Percentiles rank a stretch among this genome's conserved stretches.
phyloP scores from a whole-genome alignment of 2,113 vertebrate genomes.

The Alces alces region DNA sequence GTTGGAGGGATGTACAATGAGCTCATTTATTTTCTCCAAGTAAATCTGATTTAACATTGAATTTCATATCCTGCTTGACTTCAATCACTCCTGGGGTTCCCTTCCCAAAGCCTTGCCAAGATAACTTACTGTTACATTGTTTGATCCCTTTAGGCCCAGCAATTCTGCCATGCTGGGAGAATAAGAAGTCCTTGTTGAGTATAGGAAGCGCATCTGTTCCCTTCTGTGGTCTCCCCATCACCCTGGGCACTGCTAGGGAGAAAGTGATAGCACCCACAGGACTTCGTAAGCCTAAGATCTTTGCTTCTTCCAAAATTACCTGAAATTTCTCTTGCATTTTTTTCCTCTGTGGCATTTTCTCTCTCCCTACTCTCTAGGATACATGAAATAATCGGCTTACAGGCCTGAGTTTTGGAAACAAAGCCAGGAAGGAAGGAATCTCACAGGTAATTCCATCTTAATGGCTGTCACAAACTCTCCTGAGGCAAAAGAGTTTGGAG shows the following conservation, averaged over 20 bases:
- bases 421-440: not conserved
- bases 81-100: not conserved
- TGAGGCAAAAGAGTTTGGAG: not conserved
- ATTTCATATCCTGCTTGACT: not conserved
- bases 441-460: not conserved
- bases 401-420: not conserved
- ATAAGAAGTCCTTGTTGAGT: not conserved
- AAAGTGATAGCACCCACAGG: not conserved
- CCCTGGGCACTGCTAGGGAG: not conserved
- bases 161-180: not conserved
- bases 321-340: not conserved
- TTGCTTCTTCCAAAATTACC: not conserved
- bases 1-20: not conserved
- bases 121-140: not conserved
- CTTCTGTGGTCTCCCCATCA: not conserved
- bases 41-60: not conserved
- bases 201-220: not conserved
- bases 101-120: not conserved
- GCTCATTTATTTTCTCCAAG: not conserved
- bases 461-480: not conserved
- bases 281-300: not conserved
- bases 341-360: not conserved
- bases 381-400: not conserved
- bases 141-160: not conserved
- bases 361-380: not conserved